Base-by-base conservation (phyloP, 2,797 vertebrate genomes). In the Botia almorhae region DNA sequence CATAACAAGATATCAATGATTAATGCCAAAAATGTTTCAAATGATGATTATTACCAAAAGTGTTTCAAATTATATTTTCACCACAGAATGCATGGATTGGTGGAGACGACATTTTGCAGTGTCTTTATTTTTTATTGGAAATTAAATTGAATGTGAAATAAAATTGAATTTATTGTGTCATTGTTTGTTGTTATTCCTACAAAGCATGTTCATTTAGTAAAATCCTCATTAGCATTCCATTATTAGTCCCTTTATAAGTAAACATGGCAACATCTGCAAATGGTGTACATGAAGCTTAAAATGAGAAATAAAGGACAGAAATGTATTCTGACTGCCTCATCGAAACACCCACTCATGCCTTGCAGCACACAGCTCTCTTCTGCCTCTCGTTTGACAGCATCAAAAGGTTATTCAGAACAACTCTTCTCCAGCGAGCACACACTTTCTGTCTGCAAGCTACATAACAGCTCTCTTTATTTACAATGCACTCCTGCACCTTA, bases 361-460 rank as follows among this genome's bases (percentile, higher is more conserved):
- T 21, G 14, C 71, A 85, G 85, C 85, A 78, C 50, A 64, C 76
- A 73, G 75, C 55, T 76, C 74, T 84, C 86, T 69, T 76, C 23
- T 81, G 81, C 63, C 58, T 83, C 80, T 87, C 85, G 85, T 75
- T 85, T 19, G 39, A 87, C 82, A 84, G 86, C 87, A 86, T 90
- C 85, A 88, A 86, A 88, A 85, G 76, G 82, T 86, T 85, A 78
- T 77, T 85, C 82, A 80, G 78, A 85, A 82, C 50, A 75, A 69
- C 85, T 65, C 74, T 81, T 76, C 74, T 76, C 61, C 60, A 75
- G 33, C 56, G 75, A 81, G 76, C 71, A 70, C 75, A 82, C 69
- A 80, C 69, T 50, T 68, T 82, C 72, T 84, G 81, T 84, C 81
- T 85, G 84, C 78, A 85, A 78, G 77, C 82, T 19, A 43, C 69